A percentile compares a stretch with the other conserved stretches of the same genome.
Evolutionary conservation across 2,888 invertebrate species (phyloP).

Genomic region (Periphyllus acericola): DNA sequence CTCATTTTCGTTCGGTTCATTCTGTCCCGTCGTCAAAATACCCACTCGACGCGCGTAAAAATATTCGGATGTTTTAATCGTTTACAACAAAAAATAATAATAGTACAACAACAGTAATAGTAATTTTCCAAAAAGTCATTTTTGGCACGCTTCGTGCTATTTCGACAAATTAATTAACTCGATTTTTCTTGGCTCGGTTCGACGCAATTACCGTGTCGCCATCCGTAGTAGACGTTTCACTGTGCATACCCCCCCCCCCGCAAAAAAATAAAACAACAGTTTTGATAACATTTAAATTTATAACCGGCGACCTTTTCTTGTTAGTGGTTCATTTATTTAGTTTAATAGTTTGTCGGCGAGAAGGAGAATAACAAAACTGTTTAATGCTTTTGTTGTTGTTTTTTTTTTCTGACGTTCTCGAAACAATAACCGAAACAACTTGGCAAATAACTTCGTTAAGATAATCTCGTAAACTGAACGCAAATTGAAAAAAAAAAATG

Average conservation of each 20-base stretch:
- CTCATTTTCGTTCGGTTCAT: not conserved
- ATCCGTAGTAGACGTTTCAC: not conserved
- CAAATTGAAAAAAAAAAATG: constrained; percentile 23
- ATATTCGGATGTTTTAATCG: not conserved
- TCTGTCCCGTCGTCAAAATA: not conserved
- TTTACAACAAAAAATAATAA: not conserved
- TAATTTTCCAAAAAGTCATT: not conserved
- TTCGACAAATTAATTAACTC: constrained; percentile 41
- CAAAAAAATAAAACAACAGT: not conserved
- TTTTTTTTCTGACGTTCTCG: constrained; percentile 21
- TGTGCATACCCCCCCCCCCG: no score
- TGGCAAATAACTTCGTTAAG: constrained; percentile 48
- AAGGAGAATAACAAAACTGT: constrained; percentile 38
- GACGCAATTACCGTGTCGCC: constrained; percentile 10
- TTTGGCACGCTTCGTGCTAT: not conserved
- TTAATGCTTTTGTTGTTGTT: constrained; percentile 17
- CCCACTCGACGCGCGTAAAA: not conserved
- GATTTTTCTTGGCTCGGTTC: constrained; percentile 49
- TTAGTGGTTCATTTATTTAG: constrained; percentile 49
- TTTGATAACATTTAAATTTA: constrained; percentile 51
- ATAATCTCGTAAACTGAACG: constrained; percentile 41
- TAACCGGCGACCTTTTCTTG: constrained; percentile 36
- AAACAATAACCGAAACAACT: constrained; percentile 42
- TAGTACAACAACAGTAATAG: not conserved
- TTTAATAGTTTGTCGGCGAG: constrained; percentile 48